Evolutionary conservation across 2,888 invertebrate species (phyloP).

Genomic region (Teleogryllus oceanicus): DNA sequence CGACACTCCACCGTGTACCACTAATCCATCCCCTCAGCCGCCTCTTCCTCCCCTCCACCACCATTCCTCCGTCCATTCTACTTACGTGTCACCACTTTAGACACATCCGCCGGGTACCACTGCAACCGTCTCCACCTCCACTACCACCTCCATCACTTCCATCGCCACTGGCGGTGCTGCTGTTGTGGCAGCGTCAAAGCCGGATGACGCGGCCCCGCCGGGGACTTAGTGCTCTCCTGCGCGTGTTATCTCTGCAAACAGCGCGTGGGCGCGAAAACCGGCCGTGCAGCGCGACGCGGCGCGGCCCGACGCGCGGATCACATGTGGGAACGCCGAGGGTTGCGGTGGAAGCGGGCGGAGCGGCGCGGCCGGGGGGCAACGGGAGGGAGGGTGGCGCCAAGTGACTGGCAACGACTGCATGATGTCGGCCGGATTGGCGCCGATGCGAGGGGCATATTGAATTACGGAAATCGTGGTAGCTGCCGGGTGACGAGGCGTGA

Average conservation of each 20-base stretch:
- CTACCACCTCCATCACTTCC: not conserved
- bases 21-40: too few relatives aligned
- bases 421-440: too few relatives aligned
- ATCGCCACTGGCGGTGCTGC: not conserved
- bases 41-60: too few relatives aligned
- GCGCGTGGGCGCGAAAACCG: not conserved
- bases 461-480: too few relatives aligned
- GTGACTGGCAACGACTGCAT: too few relatives aligned
- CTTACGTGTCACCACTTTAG: too few relatives aligned
- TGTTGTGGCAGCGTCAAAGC: not conserved
- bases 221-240: conserved; percentile 6
- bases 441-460: too few relatives aligned
- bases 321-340: not conserved
- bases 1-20: too few relatives aligned
- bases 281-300: not conserved
- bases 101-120: too few relatives aligned
- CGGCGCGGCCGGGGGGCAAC: not conserved
- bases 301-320: not conserved
- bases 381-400: not conserved
- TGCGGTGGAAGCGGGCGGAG: not conserved
- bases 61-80: too few relatives aligned
- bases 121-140: too few relatives aligned
- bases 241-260: not conserved
- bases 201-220: conserved; percentile 18
- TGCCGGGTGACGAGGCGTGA: too few relatives aligned